A percentile compares a stretch with the other conserved stretches of the same genome.
Conservation (phyloP, 2,888 invertebrate genomes). For the Coenonympha arcania region DNA sequence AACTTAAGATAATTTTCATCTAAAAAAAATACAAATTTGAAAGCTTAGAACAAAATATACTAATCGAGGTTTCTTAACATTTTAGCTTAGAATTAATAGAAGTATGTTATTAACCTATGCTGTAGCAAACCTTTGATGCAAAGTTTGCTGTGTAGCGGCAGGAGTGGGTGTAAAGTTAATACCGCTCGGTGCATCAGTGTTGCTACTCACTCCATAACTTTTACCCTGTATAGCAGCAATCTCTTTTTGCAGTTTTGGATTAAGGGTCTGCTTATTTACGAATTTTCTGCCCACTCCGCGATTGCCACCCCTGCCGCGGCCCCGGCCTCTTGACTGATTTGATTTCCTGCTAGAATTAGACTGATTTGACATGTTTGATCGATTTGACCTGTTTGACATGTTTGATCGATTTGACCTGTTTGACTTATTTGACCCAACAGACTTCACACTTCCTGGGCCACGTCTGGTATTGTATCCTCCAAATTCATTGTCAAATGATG, state of each 20-base stretch:
- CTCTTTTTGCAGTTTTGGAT: slow-evolving; percentile 61
- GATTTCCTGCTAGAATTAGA: slow-evolving; percentile 51
- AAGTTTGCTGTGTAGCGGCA: slow-evolving; percentile 53
- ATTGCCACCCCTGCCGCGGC: slow-evolving; percentile 52
- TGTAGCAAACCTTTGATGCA: slow-evolving; percentile 65
- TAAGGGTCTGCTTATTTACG: slow-evolving; percentile 56
- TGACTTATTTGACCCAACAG: slow-evolving; percentile 58
- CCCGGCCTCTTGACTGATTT: slow-evolving; percentile 39
- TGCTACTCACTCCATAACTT: slow-evolving; percentile 34
- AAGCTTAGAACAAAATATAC: no score
- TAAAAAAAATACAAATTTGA: no score
- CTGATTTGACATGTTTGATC: slow-evolving; percentile 31
- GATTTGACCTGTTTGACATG: slow-evolving; percentile 52
- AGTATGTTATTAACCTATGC: slow-evolving; percentile 30
- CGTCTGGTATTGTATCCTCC: slow-evolving; percentile 50
- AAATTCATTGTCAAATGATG: slow-evolving; percentile 56
- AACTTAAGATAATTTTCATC: no score
- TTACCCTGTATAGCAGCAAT: slow-evolving; percentile 67
- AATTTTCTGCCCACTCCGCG: slow-evolving; percentile 57
- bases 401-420: slow-evolving; percentile 34
- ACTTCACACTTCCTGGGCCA: slow-evolving; percentile 63
- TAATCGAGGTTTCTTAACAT: no score
- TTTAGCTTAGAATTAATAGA: no score
- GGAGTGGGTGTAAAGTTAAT: slow-evolving; percentile 59
- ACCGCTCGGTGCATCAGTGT: slow-evolving; percentile 29